These are phyloP conservation scores for Tachina lurida DNA, from an alignment of 2,888 invertebrate species.

Conservation along the genomic window DNA sequence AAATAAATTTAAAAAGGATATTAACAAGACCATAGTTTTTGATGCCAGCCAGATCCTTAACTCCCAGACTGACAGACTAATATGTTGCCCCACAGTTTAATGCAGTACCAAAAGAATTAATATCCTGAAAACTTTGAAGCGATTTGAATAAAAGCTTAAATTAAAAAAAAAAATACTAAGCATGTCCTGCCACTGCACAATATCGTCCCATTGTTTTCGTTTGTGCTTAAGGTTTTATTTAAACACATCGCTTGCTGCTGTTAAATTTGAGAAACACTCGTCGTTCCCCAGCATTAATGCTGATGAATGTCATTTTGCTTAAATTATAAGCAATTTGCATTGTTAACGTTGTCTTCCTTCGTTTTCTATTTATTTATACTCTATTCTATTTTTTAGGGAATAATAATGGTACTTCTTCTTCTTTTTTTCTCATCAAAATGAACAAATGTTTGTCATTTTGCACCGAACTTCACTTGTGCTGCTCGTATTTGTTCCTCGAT, in stretches of 20 bases:
- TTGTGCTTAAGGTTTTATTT: conserved; percentile 41
- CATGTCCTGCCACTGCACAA: too few species aligned
- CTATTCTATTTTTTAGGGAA: conserved; percentile 1
- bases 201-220: conserved; percentile 16
- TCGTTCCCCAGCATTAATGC: conserved; percentile 64
- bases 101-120: too few species aligned
- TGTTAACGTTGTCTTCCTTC: conserved; percentile 55
- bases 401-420: conserved; percentile 22
- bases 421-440: not conserved
- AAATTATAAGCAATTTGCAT: conserved; percentile 81
- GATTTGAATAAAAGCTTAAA: too few species aligned
- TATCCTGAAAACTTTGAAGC: too few species aligned
- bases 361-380: conserved; percentile 17
- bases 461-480: conserved; percentile 28
- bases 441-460: conserved; percentile 50
- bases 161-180: too few species aligned
- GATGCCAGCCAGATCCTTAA: too few species aligned
- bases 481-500: conserved; percentile 6
- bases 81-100: too few species aligned
- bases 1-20: too few species aligned
- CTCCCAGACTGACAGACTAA: too few species aligned
- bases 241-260: conserved; percentile 46
- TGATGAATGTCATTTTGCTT: conserved; percentile 75
- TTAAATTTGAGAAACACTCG: conserved; percentile 35
- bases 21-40: too few species aligned